These are phyloP conservation scores for Ctenopoma kingsleyae DNA, from an alignment of 2,797 vertebrate genomes.

Conservation along the genomic window DNA sequence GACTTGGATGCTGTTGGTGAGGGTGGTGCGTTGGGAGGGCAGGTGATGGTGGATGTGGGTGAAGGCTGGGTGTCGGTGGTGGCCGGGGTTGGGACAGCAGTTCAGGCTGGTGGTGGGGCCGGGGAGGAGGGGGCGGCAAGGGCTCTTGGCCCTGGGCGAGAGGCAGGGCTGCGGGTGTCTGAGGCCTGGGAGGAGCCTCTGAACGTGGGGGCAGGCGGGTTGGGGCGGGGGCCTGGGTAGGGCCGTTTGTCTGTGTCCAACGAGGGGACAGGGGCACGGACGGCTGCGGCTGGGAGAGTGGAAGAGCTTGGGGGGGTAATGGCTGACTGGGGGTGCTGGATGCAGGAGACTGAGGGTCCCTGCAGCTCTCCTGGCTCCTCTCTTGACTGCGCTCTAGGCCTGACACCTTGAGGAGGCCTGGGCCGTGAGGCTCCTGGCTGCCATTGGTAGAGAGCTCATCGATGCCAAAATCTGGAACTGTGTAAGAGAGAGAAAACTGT, in stretches of 20 bases:
- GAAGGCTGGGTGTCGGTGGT: constrained; percentile 75
- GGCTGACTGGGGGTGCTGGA: constrained; percentile 84
- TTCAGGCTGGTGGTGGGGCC: constrained; percentile 75
- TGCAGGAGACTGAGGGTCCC: constrained; percentile 84
- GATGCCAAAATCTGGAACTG: constrained; percentile 91
- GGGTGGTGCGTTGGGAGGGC: constrained; percentile 82
- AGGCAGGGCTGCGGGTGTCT: constrained; percentile 79
- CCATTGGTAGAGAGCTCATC: constrained; percentile 88
- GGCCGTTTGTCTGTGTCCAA: constrained; percentile 76
- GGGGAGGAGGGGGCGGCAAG: constrained; percentile 69
- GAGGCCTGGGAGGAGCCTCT: constrained; percentile 79
- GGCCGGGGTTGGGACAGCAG: constrained; percentile 78
- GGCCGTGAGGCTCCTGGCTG: constrained; percentile 89
- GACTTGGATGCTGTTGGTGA: constrained; percentile 83
- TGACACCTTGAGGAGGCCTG: constrained; percentile 92
- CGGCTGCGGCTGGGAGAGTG: constrained; percentile 51
- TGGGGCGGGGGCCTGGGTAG: constrained; percentile 81
- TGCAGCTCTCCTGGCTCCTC: constrained; percentile 93
- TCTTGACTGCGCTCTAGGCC: constrained; percentile 98
- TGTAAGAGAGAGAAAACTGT: constrained; percentile 36
- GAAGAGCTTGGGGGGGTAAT: constrained; percentile 69
- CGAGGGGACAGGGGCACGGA: constrained; percentile 64
- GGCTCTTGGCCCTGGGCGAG: constrained; percentile 79
- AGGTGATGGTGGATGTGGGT: constrained; percentile 83
- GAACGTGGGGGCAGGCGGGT: constrained; percentile 73